A percentile compares a stretch with the other conserved stretches of the same genome.
These are phyloP conservation scores for Selenia dentaria DNA, from an alignment of 2,888 invertebrate species.

Conservation along the genomic window DNA sequence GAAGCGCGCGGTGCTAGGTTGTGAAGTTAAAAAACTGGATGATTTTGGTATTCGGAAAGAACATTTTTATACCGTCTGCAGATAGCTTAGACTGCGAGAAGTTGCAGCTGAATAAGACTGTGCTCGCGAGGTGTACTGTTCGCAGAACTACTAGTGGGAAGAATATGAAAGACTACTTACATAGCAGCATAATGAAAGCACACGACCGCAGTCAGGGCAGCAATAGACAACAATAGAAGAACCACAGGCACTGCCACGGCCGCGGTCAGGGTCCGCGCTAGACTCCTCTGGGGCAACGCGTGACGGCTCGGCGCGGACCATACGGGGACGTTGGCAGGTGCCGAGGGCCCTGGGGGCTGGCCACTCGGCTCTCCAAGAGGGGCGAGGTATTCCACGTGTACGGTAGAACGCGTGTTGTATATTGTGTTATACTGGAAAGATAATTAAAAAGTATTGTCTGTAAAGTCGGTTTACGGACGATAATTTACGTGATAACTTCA, in stretches of 20 bases:
- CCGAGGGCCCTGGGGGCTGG: neutral
- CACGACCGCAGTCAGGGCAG: conserved; percentile 88
- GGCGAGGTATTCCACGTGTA: conserved; percentile 64
- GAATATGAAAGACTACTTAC: too few species aligned
- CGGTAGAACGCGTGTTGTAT: conserved; percentile 61
- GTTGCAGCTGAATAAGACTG: too few species aligned
- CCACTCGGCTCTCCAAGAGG: neutral
- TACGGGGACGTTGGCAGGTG: conserved; percentile 44
- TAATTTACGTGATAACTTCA: too few species aligned
- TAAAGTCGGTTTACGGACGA: too few species aligned
- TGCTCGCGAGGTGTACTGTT: too few species aligned
- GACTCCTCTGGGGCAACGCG: conserved; percentile 88
- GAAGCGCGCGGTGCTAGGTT: too few species aligned
- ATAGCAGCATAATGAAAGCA: conserved; percentile 91
- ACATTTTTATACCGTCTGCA: too few species aligned
- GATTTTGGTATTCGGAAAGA: too few species aligned
- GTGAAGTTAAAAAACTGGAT: too few species aligned
- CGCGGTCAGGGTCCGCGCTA: conserved; percentile 87
- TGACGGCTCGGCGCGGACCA: conserved; percentile 87
- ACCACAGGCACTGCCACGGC: conserved; percentile 89
- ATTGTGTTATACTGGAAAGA: conserved; percentile 69
- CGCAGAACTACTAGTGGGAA: too few species aligned
- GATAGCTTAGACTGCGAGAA: too few species aligned
- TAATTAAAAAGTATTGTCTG: too few species aligned
- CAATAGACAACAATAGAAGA: conserved; percentile 87